A percentile compares a stretch with the other conserved stretches of the same genome.
These are phyloP conservation scores for Drosophila robusta DNA, from an alignment of 2,888 invertebrate genomes.

Conservation along the genomic window DNA sequence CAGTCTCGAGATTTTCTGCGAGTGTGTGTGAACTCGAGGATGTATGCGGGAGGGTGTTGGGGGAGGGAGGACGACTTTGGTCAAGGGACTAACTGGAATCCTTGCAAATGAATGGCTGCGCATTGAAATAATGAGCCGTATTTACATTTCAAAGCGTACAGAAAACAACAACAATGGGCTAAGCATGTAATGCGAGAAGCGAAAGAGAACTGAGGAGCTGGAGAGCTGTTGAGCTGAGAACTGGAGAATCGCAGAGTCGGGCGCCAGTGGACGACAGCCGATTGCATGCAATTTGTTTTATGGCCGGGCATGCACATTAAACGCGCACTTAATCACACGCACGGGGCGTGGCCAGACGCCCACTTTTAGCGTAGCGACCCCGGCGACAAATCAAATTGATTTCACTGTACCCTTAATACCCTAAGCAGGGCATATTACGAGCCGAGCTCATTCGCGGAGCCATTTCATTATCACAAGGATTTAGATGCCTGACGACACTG, in stretches of 20 bases:
- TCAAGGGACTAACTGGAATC: slow-evolving; percentile 41
- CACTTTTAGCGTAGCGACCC: slow-evolving; percentile 13
- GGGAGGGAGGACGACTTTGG: neutral
- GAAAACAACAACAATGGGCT: slow-evolving; percentile 34
- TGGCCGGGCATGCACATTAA: slow-evolving; percentile 75
- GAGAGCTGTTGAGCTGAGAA: slow-evolving; percentile 15
- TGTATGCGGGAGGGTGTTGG: neutral
- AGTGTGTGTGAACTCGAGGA: neutral
- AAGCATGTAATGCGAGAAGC: slow-evolving; percentile 23
- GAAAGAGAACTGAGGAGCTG: neutral
- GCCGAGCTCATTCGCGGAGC: neutral
- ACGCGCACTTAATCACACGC: slow-evolving; percentile 78
- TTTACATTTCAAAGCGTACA: slow-evolving; percentile 75
- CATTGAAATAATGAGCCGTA: slow-evolving; percentile 76
- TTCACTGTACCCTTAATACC: slow-evolving; percentile 39
- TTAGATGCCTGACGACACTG: too few relatives aligned
- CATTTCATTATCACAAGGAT: too few relatives aligned
- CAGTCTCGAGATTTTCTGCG: slow-evolving; percentile 3
- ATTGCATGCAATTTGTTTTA: slow-evolving; percentile 79
- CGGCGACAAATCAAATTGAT: slow-evolving; percentile 79
- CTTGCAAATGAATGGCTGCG: slow-evolving; percentile 68
- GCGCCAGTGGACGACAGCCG: slow-evolving; percentile 43
- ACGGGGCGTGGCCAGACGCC: slow-evolving; percentile 54
- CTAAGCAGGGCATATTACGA: neutral
- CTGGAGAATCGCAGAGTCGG: slow-evolving; percentile 3